Conservation (phyloP, 2,888 invertebrate genomes). For the Trissonchulus latispiculum region DNA sequence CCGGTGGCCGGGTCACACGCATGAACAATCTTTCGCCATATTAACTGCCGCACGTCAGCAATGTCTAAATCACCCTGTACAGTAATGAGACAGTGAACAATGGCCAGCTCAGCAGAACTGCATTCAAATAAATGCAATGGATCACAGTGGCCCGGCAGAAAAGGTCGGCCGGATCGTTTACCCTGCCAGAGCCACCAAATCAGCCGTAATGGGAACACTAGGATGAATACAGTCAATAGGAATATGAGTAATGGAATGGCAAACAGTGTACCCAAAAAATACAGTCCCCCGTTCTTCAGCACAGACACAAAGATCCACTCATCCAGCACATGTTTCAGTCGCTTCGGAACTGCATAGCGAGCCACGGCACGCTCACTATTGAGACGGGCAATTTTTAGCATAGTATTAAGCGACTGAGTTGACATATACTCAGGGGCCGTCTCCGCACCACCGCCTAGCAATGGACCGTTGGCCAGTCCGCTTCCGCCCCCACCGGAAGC, state of each 20-base stretch:
- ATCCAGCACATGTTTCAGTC: constrained; percentile 8
- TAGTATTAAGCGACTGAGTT: too few relatives aligned
- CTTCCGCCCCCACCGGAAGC: not conserved
- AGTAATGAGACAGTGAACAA: constrained; percentile 6
- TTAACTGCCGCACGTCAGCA: not conserved
- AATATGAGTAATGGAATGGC: not conserved
- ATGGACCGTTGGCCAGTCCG: not conserved
- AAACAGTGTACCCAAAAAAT: constrained; percentile 3
- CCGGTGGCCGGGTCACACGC: not conserved
- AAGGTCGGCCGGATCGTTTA: not conserved
- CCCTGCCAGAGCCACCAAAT: not conserved
- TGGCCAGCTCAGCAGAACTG: not conserved
- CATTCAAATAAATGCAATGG: not conserved
- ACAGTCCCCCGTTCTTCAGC: not conserved
- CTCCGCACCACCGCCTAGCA: not conserved
- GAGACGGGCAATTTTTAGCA: too few relatives aligned
- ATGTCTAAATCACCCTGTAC: constrained; percentile 9
- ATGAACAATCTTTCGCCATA: constrained; percentile 18
- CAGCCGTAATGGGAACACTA: constrained; percentile 3
- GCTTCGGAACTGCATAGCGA: constrained; percentile 5
- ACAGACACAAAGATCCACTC: constrained; percentile 10
- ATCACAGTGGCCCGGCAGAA: not conserved
- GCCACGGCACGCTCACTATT: not conserved
- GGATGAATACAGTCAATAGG: not conserved
- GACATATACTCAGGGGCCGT: not conserved